Evolutionary conservation across 2,797 vertebrate genomes (phyloP).

Genomic region (Oryzias sinensis): DNA sequence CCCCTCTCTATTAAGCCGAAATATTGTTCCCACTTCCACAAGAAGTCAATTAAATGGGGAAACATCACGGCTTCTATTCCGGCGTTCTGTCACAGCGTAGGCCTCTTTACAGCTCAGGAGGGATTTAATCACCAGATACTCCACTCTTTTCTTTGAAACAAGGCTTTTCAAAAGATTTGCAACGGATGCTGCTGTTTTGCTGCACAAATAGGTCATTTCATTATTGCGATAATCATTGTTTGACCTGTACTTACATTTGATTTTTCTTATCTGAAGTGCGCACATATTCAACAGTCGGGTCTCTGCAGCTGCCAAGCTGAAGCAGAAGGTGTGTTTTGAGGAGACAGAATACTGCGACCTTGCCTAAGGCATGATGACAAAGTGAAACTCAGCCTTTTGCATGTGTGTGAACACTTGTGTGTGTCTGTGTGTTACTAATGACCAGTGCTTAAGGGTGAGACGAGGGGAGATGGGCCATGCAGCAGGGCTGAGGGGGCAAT

Average conservation of each 20-base stretch:
- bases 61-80: conserved; percentile 17
- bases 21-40: conserved; percentile 45
- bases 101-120: conserved; percentile 43
- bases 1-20: conserved; percentile 57
- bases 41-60: conserved; percentile 47
- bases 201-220: conserved; percentile 12
- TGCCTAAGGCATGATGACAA: conserved; percentile 59
- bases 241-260: background rate
- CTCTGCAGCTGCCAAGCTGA: conserved; percentile 21
- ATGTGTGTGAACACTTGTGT: conserved; percentile 7
- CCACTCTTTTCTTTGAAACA: conserved; percentile 9
- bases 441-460: conserved; percentile 56
- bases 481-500: conserved; percentile 48
- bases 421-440: conserved; percentile 54
- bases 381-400: conserved; percentile 50
- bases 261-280: background rate
- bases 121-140: conserved; percentile 17
- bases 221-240: conserved; percentile 1
- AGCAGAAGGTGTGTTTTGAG: conserved; percentile 32
- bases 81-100: conserved; percentile 15
- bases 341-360: conserved; percentile 52
- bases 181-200: conserved; percentile 32
- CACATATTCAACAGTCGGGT: conserved; percentile 7
- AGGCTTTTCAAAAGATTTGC: conserved; percentile 24
- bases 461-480: conserved; percentile 59